Base-by-base conservation (phyloP, 2,888 invertebrate species). In the Clanis bilineata region DNA sequence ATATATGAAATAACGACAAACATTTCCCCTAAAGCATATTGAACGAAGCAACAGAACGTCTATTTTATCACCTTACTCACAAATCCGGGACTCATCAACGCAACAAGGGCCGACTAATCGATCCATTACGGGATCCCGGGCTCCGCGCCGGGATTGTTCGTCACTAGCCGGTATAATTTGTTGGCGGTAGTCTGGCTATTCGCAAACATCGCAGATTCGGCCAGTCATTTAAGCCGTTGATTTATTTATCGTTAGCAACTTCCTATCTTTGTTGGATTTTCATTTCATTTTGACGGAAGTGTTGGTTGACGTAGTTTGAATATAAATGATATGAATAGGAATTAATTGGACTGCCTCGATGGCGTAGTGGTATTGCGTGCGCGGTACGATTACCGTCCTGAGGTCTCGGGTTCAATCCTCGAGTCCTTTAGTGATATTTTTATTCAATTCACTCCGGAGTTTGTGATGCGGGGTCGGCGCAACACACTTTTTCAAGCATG, bases 81-180 rank as follows among this genome's bases (percentile, higher is more conserved):
- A 18, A 51, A 32, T 51, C 32, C 18, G 15, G 18, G 32, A 51
- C 51, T 51, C 51, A 51, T 51, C 51, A 51, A 51, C 51, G 32
- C 51, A 51, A 51, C 51, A 51, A 51, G 51, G 32, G 51, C 32
- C 28, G 51, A 51, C 51, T 58, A 58, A 58, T 58, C 58, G 58
- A 58, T 47, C 58, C 58, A 58, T 58, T 58, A 51, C 51, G 51
- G 28, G 28, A 51, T 51, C 47, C 51, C 58, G 58, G 51, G 47
- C 18, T 39, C 57, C 44, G 41, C 25, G 39, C 57, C 45, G 45
- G 58, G 51, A 58, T 58, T 32, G 51, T 7, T 12, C 9, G 51
- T 32, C 51, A 51, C 51, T 51, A 51, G 15, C 47, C 51, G 18
- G 28, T 32, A 51, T 51, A 51, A 51, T 51, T 51, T 51, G 51